phyloP scores from a whole-genome alignment of 2,797 vertebrate genomes.

The Dermochelys coriacea region DNA sequence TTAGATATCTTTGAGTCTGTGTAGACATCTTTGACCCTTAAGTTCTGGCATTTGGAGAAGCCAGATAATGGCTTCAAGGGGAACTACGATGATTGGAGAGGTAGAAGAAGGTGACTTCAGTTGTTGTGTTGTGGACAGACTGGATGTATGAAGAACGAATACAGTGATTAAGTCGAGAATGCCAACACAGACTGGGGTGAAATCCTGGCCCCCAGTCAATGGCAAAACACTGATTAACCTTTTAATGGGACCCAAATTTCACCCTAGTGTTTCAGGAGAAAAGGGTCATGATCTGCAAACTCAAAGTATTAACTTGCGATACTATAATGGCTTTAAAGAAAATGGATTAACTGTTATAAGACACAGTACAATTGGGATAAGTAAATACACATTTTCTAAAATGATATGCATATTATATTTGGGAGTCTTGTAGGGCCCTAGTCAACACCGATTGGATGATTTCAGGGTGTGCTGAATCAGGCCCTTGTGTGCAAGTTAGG shows the following conservation, averaged over 20 bases:
- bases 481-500: rapidly evolving
- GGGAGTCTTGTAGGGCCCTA: not conserved
- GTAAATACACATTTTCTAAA: slow-evolving; percentile 28
- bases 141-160: not conserved
- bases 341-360: not conserved
- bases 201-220: not conserved
- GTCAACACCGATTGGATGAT: not conserved
- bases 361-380: not conserved
- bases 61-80: rapidly evolving
- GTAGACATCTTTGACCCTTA: not conserved
- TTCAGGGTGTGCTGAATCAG: not conserved
- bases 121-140: not conserved
- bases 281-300: rapidly evolving
- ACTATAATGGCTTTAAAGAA: not conserved
- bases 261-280: not conserved
- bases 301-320: rapidly evolving
- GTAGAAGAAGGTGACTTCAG: not conserved
- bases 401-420: not conserved
- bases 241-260: not conserved
- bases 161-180: rapidly evolving
- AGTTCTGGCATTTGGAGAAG: rapidly evolving
- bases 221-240: rapidly evolving
- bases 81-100: not conserved
- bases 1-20: not conserved
- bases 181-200: not conserved